These are phyloP conservation scores for Dendrolimus pini DNA, from an alignment of 2,888 invertebrate genomes.

Conservation along the genomic window DNA sequence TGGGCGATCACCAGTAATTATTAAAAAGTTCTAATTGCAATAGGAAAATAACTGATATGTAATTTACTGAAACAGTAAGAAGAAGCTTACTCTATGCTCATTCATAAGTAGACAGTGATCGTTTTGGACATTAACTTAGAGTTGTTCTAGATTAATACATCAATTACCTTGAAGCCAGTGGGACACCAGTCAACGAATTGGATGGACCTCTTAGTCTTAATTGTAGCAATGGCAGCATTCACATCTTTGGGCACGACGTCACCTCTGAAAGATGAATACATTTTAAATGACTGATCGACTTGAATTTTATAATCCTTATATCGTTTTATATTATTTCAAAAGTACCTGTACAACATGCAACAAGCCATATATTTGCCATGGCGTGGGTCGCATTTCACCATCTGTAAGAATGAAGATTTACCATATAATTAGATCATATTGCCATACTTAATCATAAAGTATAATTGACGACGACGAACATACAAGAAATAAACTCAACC, in stretches of 20 bases:
- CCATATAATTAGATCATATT: too few species aligned
- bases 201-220: slow-evolving; percentile 95
- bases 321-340: slow-evolving; percentile 1
- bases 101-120: too few species aligned
- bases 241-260: slow-evolving; percentile 97
- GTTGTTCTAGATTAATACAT: too few species aligned
- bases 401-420: slow-evolving; percentile 64
- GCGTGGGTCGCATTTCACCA: slow-evolving; percentile 94
- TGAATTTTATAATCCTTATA: background rate
- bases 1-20: too few species aligned
- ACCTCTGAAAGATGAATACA: slow-evolving; percentile 74
- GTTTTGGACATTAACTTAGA: too few species aligned
- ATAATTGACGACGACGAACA: too few species aligned
- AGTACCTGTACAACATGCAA: slow-evolving; percentile 89
- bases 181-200: slow-evolving; percentile 94
- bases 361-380: slow-evolving; percentile 96
- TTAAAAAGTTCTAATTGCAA: too few species aligned
- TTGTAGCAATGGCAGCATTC: slow-evolving; percentile 93
- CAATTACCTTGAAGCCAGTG: slow-evolving; percentile 81
- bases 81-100: too few species aligned
- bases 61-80: too few species aligned
- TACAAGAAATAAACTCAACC: too few species aligned
- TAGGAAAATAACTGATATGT: too few species aligned
- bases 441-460: too few species aligned
- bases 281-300: background rate